phyloP scores from a whole-genome alignment of 2,113 vertebrate genomes.

The Marmota flaviventris region DNA sequence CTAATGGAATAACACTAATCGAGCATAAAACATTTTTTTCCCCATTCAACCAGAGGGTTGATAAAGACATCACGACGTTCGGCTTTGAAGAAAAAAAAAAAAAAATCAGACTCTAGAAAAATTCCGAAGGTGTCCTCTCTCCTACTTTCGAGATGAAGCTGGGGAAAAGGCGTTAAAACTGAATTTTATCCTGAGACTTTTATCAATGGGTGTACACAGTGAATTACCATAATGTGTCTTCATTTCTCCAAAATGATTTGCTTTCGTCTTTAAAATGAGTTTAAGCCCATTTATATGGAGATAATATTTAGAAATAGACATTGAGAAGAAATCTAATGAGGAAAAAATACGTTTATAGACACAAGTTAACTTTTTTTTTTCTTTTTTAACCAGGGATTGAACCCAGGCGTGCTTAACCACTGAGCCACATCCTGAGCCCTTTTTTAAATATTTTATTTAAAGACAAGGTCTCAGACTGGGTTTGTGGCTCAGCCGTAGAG shows the following conservation, averaged over 20 bases:
- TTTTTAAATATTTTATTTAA: too few relatives aligned
- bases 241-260: not conserved
- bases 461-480: too few relatives aligned
- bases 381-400: too few relatives aligned
- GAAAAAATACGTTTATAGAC: not conserved
- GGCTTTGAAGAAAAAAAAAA: not conserved
- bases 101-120: not conserved
- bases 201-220: rapidly evolving
- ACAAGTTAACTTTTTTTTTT: not conserved
- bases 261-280: not conserved
- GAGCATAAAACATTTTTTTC: not conserved
- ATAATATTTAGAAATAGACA: not conserved
- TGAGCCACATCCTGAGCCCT: too few relatives aligned
- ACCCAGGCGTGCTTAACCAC: too few relatives aligned
- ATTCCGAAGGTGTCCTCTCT: not conserved
- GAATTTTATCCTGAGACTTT: not conserved
- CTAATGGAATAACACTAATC: not conserved
- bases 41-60: not conserved
- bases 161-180: not conserved
- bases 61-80: not conserved
- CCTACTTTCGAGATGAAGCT: too few relatives aligned
- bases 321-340: not conserved
- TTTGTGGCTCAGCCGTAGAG: too few relatives aligned
- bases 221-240: not conserved
- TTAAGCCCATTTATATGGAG: not conserved